Conservation (phyloP, 2,797 vertebrate genomes). For the Peromyscus attwateri region DNA sequence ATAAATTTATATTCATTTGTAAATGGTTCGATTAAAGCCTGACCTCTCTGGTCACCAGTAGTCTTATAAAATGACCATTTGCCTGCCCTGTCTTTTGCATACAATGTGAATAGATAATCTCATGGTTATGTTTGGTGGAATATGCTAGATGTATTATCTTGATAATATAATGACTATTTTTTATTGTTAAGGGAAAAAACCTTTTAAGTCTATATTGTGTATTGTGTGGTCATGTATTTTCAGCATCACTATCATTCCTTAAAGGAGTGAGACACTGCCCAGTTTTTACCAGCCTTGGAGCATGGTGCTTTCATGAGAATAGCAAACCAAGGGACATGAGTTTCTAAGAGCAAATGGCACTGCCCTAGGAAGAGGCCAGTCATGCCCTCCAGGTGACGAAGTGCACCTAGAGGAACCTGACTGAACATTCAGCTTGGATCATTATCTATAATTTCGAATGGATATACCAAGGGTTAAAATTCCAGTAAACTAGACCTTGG, state of each 20-base stretch:
- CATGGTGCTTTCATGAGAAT: constrained; percentile 8
- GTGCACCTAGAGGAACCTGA: not conserved
- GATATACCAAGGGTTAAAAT: not conserved
- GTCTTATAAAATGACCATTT: constrained; percentile 37
- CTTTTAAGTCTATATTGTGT: not conserved
- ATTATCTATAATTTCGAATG: constrained; percentile 1
- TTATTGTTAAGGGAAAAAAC: not conserved
- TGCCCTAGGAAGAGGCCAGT: not conserved
- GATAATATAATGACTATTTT: constrained; percentile 14
- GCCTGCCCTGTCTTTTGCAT: not conserved
- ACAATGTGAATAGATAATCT: constrained; percentile 18
- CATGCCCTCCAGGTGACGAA: not conserved
- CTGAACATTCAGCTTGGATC: not conserved
- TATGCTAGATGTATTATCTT: constrained; percentile 33
- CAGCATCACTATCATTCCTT: not conserved
- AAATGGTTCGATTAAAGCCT: constrained; percentile 67
- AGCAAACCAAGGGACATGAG: constrained; percentile 1
- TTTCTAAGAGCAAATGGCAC: not conserved
- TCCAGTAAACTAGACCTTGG: constrained; percentile 1
- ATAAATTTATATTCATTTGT: constrained; percentile 71
- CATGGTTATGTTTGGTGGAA: constrained; percentile 26
- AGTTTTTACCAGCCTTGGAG: not conserved
- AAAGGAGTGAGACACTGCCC: not conserved
- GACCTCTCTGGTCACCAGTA: constrained; percentile 40
- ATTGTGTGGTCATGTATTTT: not conserved